Conservation (phyloP, 2,113 vertebrate genomes). For the Osmerus eperlanus region DNA sequence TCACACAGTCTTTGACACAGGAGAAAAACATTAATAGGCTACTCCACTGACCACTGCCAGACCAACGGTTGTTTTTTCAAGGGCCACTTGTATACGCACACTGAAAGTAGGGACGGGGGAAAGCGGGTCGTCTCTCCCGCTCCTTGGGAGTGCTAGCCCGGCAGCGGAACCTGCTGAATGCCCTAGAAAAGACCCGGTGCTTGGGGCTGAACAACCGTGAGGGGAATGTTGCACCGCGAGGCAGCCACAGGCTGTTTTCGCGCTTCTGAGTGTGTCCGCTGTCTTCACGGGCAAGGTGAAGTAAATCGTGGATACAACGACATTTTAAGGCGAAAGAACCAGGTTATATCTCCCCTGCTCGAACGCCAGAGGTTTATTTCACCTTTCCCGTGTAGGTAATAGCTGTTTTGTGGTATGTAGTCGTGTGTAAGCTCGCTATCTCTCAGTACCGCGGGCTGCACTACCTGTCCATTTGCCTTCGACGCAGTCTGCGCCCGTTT, state of each 20-base stretch:
- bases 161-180: slow-evolving; percentile 3
- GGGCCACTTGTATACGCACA: slow-evolving; percentile 1
- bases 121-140: background rate
- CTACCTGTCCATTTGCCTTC: background rate
- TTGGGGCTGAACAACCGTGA: background rate
- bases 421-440: slow-evolving; percentile 9
- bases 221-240: background rate
- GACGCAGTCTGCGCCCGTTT: background rate
- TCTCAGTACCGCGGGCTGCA: background rate
- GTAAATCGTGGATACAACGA: too few species aligned
- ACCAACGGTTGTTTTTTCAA: background rate
- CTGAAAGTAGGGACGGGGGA: background rate
- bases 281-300: too few species aligned
- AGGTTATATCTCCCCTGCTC: too few species aligned
- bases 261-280: too few species aligned
- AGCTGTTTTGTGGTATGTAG: slow-evolving; percentile 1
- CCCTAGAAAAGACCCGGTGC: background rate
- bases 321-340: too few species aligned
- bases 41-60: background rate
- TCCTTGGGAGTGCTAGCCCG: background rate
- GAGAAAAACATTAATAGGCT: background rate
- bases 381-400: too few species aligned
- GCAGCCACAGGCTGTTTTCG: background rate
- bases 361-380: too few species aligned
- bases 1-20: background rate